Evolutionary conservation across 2,888 invertebrate genomes (phyloP), one percentile per base, ranked within the genome.

Genomic region (Hyposoter didymator): DNA sequence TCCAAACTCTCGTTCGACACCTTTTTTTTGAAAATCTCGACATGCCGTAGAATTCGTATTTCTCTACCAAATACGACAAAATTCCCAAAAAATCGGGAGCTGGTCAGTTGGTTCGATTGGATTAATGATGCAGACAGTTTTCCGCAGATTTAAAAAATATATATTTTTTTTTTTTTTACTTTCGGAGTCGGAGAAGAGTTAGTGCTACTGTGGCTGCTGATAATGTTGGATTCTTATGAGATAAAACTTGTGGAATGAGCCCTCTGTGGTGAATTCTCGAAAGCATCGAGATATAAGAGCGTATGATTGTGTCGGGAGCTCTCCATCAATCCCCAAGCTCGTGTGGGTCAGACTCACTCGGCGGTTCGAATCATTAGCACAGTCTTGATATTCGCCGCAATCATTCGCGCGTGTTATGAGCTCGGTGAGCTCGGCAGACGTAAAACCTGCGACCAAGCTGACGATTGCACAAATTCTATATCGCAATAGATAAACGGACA

Each of bases 1-100:
- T 93, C 67, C 85, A 92, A 1, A 91, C 92, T 1, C 92, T 1
- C 93, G 93, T 45, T n/a, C n/a, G n/a, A n/a, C n/a, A n/a, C n/a
- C n/a, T n/a, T n/a, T n/a, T n/a, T n/a, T n/a, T n/a, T n/a, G n/a
- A n/a, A n/a, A n/a, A n/a, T n/a, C n/a, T n/a, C n/a, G n/a, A n/a
- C n/a, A n/a, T n/a, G n/a, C n/a, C n/a, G n/a, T n/a, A n/a, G n/a
- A n/a, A n/a, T n/a, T n/a, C n/a, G n/a, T n/a, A n/a, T n/a, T n/a
- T n/a, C n/a, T n/a, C n/a, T n/a, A n/a, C n/a, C n/a, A n/a, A n/a
- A n/a, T n/a, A n/a, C n/a, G n/a, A n/a, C n/a, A n/a, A n/a, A n/a
- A n/a, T n/a, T n/a, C n/a, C n/a, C n/a, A n/a, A n/a, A n/a, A n/a
- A n/a, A n/a, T n/a, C n/a, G n/a, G n/a, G n/a, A n/a, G n/a, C n/a